A percentile compares a stretch with the other conserved stretches of the same genome.
These are phyloP conservation scores for Epinotia bilunana DNA, from an alignment of 2,888 invertebrate species.

Conservation along the genomic window DNA sequence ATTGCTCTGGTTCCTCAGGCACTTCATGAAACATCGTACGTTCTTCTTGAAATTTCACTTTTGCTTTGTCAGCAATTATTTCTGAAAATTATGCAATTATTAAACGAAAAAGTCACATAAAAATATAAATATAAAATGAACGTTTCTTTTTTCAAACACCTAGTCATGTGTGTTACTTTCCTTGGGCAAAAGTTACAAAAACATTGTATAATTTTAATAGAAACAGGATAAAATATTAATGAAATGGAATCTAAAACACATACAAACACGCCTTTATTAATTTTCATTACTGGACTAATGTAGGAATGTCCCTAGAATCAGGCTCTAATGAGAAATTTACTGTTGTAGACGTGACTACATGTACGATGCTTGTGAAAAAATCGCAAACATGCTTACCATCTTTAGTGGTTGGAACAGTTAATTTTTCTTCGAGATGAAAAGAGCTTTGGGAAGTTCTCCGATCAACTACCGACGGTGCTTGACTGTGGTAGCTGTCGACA, in stretches of 20 bases:
- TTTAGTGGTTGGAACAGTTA: slow-evolving; percentile 71
- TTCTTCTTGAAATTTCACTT: slow-evolving; percentile 76
- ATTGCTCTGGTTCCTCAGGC: slow-evolving; percentile 67
- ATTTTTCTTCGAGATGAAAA: slow-evolving; percentile 84
- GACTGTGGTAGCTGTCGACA: slow-evolving; percentile 79
- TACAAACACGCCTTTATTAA: too few relatives aligned
- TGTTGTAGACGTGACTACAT: too few relatives aligned
- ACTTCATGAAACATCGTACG: slow-evolving; percentile 77
- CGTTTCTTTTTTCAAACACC: too few relatives aligned
- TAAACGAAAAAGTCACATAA: not conserved
- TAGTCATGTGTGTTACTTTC: too few relatives aligned
- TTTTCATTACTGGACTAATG: too few relatives aligned
- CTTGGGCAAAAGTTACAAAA: too few relatives aligned
- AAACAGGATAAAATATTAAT: too few relatives aligned
- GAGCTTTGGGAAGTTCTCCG: slow-evolving; percentile 80
- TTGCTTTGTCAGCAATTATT: slow-evolving; percentile 68
- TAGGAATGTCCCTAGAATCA: too few relatives aligned
- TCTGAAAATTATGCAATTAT: slow-evolving; percentile 58
- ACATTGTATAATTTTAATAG: too few relatives aligned
- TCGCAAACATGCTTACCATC: slow-evolving; percentile 64
- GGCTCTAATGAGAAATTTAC: too few relatives aligned
- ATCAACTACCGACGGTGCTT: slow-evolving; percentile 75
- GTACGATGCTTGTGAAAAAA: not conserved
- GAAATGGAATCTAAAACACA: too few relatives aligned
- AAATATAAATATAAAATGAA: too few relatives aligned